Conservation (phyloP, 2,797 vertebrate genomes). For the Sebastes wilsoni region DNA sequence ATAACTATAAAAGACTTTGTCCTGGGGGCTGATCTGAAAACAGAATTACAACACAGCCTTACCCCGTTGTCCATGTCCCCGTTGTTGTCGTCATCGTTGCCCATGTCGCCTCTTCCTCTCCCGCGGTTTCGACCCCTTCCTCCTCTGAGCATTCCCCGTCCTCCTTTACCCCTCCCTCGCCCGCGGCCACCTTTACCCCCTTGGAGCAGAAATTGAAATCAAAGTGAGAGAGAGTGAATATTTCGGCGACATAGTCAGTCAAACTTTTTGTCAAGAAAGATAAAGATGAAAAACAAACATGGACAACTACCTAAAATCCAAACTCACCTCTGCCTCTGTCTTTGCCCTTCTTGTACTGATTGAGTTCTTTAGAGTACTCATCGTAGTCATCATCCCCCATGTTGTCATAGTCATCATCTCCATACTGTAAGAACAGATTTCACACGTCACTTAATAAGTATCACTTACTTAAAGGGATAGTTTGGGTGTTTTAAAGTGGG, state of each 20-base stretch:
- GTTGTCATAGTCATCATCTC: conserved; percentile 88
- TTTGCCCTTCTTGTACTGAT: conserved; percentile 90
- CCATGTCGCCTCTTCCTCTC: conserved; percentile 84
- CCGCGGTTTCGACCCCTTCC: conserved; percentile 78
- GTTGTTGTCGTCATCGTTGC: conserved; percentile 89
- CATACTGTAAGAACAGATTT: conserved; percentile 52
- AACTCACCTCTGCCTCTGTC: conserved; percentile 87
- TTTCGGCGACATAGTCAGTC: background rate
- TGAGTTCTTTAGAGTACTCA: conserved; percentile 91
- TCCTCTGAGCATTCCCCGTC: conserved; percentile 80
- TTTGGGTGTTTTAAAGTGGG: background rate
- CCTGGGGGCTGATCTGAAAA: background rate
- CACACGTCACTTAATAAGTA: background rate
- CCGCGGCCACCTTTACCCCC: conserved; percentile 81
- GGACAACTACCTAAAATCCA: background rate
- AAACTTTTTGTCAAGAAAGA: background rate
- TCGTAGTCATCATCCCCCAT: conserved; percentile 90
- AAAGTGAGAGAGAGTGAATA: background rate
- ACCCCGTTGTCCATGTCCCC: conserved; percentile 94
- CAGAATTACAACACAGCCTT: conserved; percentile 33
- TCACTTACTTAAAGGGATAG: background rate
- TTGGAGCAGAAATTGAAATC: conserved; percentile 44
- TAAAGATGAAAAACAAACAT: background rate
- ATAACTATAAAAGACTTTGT: background rate
- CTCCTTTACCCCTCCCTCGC: conserved; percentile 82